Base-by-base conservation (phyloP, 2,888 invertebrate genomes). In the Globia sparganii region DNA sequence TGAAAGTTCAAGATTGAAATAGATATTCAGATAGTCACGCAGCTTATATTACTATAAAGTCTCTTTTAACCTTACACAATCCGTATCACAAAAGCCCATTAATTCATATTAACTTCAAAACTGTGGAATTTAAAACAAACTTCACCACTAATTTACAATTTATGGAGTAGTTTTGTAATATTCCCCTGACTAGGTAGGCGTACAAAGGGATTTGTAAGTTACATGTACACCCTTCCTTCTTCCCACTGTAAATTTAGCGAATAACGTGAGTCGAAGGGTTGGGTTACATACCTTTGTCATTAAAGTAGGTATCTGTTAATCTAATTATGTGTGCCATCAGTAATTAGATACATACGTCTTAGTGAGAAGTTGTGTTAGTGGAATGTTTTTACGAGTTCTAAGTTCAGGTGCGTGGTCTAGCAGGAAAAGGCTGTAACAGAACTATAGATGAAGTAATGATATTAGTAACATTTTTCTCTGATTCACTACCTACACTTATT, bases 301-400 rank as follows among this genome's bases (percentile, higher is more conserved):
- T 56, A 66, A 65, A 58, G 59, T 61, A 75, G 31, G 28, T 43
- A 65, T 31, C 25, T 67, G 66, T 67, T 66, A 40, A 37, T 59
- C 53, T 80, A 72, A 72, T 79, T 73, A 80, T n/a, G 46, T 69
- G 40, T 71, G 28, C 65, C 65, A 59, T 75, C 49, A 78, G 77
- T 80, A 80, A 80, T 86, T 67, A 78, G 40, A 67, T 49, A 65
- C 72, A 75, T 74, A 72, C 4, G 40, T 77, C 65, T 77, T 62
- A 13, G 71, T 37, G 15, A 78, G n/a, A 2, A 46, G 46, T 15
- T 28, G 25, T n/a, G 46, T 25, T 18, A n/a, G 15, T 5, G 13
- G 11, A 28, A 13, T n/a, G 28, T 58, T n/a, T 37, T 56, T 53
- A 59, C 46, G n/a, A 61, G 18, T 34, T 25, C 1, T 34, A 11